Conservation (phyloP, 2,797 vertebrate species). For the Salarias fasciatus region DNA sequence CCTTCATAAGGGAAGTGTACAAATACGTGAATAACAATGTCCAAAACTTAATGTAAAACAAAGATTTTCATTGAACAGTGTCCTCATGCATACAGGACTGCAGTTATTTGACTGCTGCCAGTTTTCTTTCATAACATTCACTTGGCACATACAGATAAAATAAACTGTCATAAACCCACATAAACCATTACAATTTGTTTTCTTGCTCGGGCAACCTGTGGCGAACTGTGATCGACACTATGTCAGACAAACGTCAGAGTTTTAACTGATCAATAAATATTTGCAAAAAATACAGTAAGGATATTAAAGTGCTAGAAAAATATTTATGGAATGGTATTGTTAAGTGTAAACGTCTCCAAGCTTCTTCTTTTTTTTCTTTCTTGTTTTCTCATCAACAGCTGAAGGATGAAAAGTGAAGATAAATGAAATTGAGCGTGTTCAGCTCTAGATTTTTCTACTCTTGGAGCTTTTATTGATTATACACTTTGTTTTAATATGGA, state of each 20-base stretch:
- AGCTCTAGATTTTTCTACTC: too few relatives aligned
- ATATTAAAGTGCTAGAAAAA: background rate
- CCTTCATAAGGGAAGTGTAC: too few relatives aligned
- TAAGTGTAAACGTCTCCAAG: too few relatives aligned
- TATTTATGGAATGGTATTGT: too few relatives aligned
- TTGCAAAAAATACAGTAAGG: background rate
- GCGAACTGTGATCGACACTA: background rate
- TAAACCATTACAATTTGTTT: background rate
- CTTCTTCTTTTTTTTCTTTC: background rate
- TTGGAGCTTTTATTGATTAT: too few relatives aligned
- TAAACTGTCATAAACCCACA: background rate
- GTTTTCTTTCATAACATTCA: conserved; percentile 7
- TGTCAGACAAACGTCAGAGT: background rate
- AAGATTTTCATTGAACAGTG: background rate
- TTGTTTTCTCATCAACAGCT: background rate
- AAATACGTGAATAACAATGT: too few relatives aligned
- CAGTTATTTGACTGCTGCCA: background rate
- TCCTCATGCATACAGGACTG: background rate
- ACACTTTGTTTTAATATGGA: too few relatives aligned
- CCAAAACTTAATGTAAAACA: background rate
- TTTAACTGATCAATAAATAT: too few relatives aligned
- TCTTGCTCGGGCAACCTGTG: background rate
- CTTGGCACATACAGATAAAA: background rate
- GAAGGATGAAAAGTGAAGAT: too few relatives aligned
- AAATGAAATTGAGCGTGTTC: too few relatives aligned